phyloP scores from a whole-genome alignment of 1,140 invertebrate species.

The Dreissena rostriformis region DNA sequence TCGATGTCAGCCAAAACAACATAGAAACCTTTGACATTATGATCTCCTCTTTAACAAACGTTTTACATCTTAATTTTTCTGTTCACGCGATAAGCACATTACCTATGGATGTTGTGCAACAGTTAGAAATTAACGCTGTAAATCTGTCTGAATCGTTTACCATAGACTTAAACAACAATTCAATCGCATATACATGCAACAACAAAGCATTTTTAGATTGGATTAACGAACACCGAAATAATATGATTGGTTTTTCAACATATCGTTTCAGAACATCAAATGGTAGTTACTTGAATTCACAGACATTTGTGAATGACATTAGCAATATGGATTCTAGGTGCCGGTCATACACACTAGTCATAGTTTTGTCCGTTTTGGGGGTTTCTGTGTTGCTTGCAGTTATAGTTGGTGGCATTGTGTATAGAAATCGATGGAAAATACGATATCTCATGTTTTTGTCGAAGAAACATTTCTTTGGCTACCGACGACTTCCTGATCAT shows the following conservation, averaged over 20 bases:
- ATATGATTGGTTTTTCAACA: neutral
- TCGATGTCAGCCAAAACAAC: too few relatives aligned
- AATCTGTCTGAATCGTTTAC: too few relatives aligned
- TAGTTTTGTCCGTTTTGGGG: neutral
- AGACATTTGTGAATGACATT: neutral
- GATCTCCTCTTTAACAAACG: too few relatives aligned
- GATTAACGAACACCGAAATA: too few relatives aligned
- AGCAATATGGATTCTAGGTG: neutral
- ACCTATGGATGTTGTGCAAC: too few relatives aligned
- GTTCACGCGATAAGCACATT: too few relatives aligned
- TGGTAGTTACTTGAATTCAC: neutral
- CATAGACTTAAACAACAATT: too few relatives aligned
- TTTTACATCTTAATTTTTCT: too few relatives aligned
- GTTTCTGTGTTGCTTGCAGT: constrained; percentile 1
- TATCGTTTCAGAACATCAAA: neutral
- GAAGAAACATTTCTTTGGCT: constrained; percentile 12
- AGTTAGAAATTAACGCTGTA: too few relatives aligned
- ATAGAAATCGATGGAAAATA: constrained; percentile 64
- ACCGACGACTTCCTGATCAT: neutral
- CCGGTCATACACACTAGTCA: neutral
- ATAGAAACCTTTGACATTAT: too few relatives aligned
- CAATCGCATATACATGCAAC: too few relatives aligned
- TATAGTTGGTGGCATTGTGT: constrained; percentile 1
- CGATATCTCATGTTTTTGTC: constrained; percentile 64
- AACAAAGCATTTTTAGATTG: too few relatives aligned